Evolutionary conservation across 2,113 vertebrate species (phyloP).

Genomic region (Chelonoidis abingdonii): DNA sequence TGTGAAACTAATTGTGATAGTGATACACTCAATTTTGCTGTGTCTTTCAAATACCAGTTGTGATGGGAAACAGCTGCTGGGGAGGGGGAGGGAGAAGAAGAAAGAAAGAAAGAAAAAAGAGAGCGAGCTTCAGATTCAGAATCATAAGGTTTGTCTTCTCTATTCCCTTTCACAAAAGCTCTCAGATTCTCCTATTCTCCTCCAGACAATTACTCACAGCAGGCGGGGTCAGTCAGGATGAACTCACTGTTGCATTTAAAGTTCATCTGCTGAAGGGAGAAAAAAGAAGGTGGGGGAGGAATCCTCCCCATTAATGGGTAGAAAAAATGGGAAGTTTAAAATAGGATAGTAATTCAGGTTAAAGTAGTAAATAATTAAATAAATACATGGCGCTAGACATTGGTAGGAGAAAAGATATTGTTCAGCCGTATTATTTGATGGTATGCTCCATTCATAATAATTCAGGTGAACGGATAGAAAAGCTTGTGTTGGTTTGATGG

Average conservation of each 20-base stretch:
- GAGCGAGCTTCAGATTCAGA: conserved; percentile 52
- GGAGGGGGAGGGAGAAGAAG: background rate
- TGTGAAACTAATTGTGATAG: conserved; percentile 79
- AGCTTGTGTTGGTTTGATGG: conserved; percentile 15
- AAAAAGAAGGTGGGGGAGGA: conserved; percentile 42
- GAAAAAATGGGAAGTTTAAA: conserved; percentile 61
- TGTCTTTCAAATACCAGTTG: conserved; percentile 79
- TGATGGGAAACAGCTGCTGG: conserved; percentile 83
- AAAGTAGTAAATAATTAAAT: conserved; percentile 15
- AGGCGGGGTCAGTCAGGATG: conserved; percentile 75
- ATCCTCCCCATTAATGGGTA: conserved; percentile 44
- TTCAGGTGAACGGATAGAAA: background rate
- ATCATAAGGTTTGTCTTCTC: conserved; percentile 79
- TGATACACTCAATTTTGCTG: conserved; percentile 73
- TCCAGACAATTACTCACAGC: conserved; percentile 78
- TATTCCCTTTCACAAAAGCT: conserved; percentile 76
- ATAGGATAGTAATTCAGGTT: conserved; percentile 72
- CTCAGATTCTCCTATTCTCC: conserved; percentile 74
- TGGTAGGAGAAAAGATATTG: conserved; percentile 14
- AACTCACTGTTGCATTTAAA: conserved; percentile 69
- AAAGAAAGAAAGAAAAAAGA: conserved; percentile 50
- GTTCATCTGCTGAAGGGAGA: conserved; percentile 68
- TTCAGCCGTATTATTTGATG: conserved; percentile 29
- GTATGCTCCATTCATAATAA: conserved; percentile 38
- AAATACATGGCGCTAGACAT: background rate